These are phyloP conservation scores for Hirtodrosophila trivittata DNA, from an alignment of 2,888 invertebrate species.

Conservation along the genomic window DNA sequence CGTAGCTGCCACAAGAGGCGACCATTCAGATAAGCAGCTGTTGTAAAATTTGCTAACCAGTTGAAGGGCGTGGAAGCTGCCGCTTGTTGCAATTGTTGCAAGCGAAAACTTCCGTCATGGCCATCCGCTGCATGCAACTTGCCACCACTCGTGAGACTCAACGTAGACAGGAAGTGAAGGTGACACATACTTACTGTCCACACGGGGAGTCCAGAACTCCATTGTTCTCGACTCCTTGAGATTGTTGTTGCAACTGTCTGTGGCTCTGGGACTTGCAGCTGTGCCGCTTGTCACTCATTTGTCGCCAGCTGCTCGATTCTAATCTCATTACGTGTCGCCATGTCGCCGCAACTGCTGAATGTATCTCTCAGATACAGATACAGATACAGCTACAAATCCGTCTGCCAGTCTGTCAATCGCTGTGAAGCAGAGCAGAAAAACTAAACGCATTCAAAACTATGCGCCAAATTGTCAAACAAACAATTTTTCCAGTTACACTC, in stretches of 20 bases:
- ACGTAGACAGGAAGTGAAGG: neutral
- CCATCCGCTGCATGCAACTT: constrained; percentile 44
- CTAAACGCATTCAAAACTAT: constrained; percentile 57
- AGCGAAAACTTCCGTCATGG: constrained; percentile 62
- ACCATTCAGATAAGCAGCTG: constrained; percentile 65
- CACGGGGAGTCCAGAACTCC: constrained; percentile 2
- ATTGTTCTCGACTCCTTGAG: constrained; percentile 67
- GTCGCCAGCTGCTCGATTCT: constrained; percentile 64
- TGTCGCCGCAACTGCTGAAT: constrained; percentile 29
- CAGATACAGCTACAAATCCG: constrained; percentile 5
- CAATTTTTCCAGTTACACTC: constrained; percentile 45
- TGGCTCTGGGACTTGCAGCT: constrained; percentile 16
- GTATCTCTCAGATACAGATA: constrained; percentile 28
- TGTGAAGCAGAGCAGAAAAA: constrained; percentile 72
- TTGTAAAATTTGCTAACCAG: constrained; percentile 52
- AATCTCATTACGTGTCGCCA: constrained; percentile 64
- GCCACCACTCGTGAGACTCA: neutral
- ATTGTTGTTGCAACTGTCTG: constrained; percentile 41
- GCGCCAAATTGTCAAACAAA: constrained; percentile 55
- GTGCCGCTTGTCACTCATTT: constrained; percentile 66
- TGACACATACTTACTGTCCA: too few species aligned
- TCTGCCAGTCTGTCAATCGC: constrained; percentile 6
- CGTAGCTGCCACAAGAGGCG: constrained; percentile 42
- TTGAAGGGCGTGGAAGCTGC: constrained; percentile 25
- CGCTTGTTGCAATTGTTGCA: constrained; percentile 24